A percentile compares a stretch with the other conserved stretches of the same genome.
Conservation (phyloP, 2,888 invertebrate species). For the Lissonota sp. region DNA sequence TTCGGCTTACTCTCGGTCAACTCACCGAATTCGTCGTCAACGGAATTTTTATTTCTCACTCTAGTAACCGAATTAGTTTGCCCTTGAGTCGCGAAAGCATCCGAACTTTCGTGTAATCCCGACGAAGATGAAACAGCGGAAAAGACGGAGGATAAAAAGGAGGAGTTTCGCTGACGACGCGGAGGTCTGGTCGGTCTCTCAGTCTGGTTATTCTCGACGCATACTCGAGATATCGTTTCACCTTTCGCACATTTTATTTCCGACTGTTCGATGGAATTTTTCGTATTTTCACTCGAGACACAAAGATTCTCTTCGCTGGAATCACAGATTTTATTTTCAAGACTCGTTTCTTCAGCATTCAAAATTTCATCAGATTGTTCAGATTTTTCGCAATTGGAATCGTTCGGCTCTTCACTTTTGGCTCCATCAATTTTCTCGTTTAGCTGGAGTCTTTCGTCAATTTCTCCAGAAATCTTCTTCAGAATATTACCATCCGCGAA, state of each 20-base stretch:
- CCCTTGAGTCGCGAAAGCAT: conserved; percentile 51
- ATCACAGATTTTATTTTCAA: conserved; percentile 1
- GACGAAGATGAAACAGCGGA: conserved; percentile 39
- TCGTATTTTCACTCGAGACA: conserved; percentile 24
- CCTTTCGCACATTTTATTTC: conserved; percentile 31
- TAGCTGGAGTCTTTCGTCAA: no score
- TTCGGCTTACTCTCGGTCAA: conserved; percentile 30
- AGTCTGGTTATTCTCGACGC: conserved; percentile 65
- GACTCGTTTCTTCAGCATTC: conserved; percentile 26
- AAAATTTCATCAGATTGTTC: conserved; percentile 41
- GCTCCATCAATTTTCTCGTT: not conserved
- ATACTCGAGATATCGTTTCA: conserved; percentile 52
- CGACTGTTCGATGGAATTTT: conserved; percentile 50
- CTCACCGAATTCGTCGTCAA: conserved; percentile 19
- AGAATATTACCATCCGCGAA: no score
- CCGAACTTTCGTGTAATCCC: conserved; percentile 50
- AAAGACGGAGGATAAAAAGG: not conserved
- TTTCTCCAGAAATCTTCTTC: no score
- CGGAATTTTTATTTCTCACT: conserved; percentile 55
- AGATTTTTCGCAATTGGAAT: conserved; percentile 38
- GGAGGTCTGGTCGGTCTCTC: conserved; percentile 51
- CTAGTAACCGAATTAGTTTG: conserved; percentile 61
- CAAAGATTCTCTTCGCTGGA: conserved; percentile 13
- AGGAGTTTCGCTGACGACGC: conserved; percentile 43
- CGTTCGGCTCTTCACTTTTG: conserved; percentile 19